Conservation (phyloP, 2,888 invertebrate species). For the Cancer borealis region DNA sequence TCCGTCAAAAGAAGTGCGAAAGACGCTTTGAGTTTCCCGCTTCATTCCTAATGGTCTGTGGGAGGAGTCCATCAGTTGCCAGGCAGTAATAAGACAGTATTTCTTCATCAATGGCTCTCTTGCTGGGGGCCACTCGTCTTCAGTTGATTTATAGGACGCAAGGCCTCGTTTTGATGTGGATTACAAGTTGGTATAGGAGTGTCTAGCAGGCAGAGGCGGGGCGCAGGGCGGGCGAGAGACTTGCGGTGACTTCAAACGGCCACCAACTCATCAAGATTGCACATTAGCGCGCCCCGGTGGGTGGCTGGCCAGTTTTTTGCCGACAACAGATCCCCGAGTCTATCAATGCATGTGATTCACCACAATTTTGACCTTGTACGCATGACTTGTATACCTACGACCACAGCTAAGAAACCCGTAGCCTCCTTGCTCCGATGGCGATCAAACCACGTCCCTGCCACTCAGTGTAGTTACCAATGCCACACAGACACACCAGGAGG, state of each 20-base stretch:
- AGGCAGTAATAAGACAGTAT: slow-evolving; percentile 50
- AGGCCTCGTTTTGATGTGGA: slow-evolving; percentile 60
- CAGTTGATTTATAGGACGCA: slow-evolving; percentile 64
- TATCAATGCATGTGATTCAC: slow-evolving; percentile 75
- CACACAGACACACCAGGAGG: slow-evolving; percentile 22
- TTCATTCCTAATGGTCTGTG: slow-evolving; percentile 62
- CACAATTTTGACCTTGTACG: slow-evolving; percentile 73
- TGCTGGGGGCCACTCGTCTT: slow-evolving; percentile 55
- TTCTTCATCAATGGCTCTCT: slow-evolving; percentile 38
- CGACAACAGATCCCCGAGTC: slow-evolving; percentile 69
- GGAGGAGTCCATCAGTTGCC: slow-evolving; percentile 59
- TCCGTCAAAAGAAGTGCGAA: slow-evolving; percentile 59
- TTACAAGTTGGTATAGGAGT: slow-evolving; percentile 46
- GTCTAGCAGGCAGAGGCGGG: slow-evolving; percentile 41
- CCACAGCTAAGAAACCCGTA: slow-evolving; percentile 48
- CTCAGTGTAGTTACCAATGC: slow-evolving; percentile 44
- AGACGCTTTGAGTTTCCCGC: slow-evolving; percentile 63
- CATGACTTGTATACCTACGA: slow-evolving; percentile 63
- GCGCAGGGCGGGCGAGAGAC: slow-evolving; percentile 34
- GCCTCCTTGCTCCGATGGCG: slow-evolving; percentile 51
- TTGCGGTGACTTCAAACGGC: slow-evolving; percentile 72
- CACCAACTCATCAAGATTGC: slow-evolving; percentile 72
- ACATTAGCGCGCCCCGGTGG: slow-evolving; percentile 74
- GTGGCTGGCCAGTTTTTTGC: slow-evolving; percentile 70
- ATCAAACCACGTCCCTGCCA: slow-evolving; percentile 58